These are phyloP conservation scores for Therioaphis trifolii DNA, from an alignment of 2,888 invertebrate genomes.

Conservation along the genomic window DNA sequence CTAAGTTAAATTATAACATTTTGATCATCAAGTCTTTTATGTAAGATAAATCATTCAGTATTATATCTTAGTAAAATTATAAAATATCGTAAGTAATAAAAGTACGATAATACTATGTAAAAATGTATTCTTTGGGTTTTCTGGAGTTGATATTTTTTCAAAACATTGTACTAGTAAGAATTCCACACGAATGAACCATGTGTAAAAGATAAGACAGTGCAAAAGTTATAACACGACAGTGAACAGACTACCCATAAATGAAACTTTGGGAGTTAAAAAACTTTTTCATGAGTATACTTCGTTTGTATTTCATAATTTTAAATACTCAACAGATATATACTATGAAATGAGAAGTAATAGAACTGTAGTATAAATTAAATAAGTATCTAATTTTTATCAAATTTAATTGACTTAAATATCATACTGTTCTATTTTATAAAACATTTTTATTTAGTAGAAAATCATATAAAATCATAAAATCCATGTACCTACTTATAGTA, in stretches of 20 bases:
- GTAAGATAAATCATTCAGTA: not conserved
- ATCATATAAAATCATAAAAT: not conserved
- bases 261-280: not conserved
- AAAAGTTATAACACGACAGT: constrained; percentile 2
- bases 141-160: not conserved
- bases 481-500: too few species aligned
- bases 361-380: not conserved
- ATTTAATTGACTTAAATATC: not conserved
- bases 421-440: not conserved
- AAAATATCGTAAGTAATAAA: not conserved
- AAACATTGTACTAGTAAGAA: constrained; percentile 30
- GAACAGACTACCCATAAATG: not conserved
- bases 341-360: not conserved
- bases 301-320: not conserved
- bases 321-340: not conserved
- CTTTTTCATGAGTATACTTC: not conserved
- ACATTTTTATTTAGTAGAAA: not conserved
- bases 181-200: constrained; percentile 25
- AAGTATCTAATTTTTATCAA: not conserved
- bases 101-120: not conserved
- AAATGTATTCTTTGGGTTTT: not conserved
- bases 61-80: not conserved
- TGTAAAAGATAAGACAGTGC: constrained; percentile 8
- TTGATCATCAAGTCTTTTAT: not conserved
- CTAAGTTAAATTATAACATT: not conserved